These are phyloP conservation scores for Plagodis pulveraria DNA, from an alignment of 2,888 invertebrate species.

Conservation along the genomic window DNA sequence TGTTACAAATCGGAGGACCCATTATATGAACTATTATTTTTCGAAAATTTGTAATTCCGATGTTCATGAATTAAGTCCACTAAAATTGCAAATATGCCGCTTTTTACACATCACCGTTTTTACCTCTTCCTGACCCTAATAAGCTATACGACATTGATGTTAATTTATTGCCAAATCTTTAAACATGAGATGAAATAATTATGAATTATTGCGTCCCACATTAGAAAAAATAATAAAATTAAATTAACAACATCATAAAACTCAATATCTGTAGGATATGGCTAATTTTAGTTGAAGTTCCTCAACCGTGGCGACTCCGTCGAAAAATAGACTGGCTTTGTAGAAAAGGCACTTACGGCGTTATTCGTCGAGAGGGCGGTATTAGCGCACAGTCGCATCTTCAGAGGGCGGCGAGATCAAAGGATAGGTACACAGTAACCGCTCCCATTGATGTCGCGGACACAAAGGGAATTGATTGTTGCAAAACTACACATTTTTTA, in stretches of 20 bases:
- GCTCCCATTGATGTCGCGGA: conserved; percentile 83
- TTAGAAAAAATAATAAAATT: conserved; percentile 19
- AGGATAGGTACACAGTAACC: conserved; percentile 83
- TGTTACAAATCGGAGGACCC: no score
- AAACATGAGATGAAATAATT: conserved; percentile 26
- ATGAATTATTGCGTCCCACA: conserved; percentile 18
- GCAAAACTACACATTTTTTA: conserved; percentile 75
- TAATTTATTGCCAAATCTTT: conserved; percentile 22
- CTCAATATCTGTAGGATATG: conserved; percentile 21
- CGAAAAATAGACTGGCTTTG: conserved; percentile 32
- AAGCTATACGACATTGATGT: conserved; percentile 13
- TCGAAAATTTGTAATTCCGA: no score
- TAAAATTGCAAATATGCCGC: no score
- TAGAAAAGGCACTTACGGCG: conserved; percentile 59
- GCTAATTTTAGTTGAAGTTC: conserved; percentile 22
- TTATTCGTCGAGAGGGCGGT: conserved; percentile 63
- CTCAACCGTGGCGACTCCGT: conserved; percentile 17
- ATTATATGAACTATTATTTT: no score
- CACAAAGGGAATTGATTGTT: conserved; percentile 85
- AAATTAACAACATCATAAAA: conserved; percentile 22
- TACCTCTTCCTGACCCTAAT: conserved; percentile 15
- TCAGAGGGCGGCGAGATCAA: conserved; percentile 84
- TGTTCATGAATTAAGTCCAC: no score
- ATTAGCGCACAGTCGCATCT: conserved; percentile 83
- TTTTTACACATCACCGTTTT: not conserved